phyloP scores from a whole-genome alignment of 2,113 vertebrate species.

The Melanocharis versteri region DNA sequence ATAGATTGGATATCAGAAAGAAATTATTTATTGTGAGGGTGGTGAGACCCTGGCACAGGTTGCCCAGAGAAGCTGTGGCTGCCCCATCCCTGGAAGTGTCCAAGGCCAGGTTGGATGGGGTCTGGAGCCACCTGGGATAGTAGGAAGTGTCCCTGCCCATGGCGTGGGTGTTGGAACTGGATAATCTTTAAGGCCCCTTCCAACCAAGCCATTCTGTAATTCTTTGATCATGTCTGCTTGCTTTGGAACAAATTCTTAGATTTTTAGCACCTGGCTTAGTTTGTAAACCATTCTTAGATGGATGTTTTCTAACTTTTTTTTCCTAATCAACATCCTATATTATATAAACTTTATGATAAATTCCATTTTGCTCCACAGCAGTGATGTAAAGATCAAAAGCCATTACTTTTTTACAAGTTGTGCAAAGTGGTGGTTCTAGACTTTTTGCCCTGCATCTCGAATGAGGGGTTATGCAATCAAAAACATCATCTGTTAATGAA shows the following conservation, averaged over 20 bases:
- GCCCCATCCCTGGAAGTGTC: neutral
- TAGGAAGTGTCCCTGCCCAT: neutral
- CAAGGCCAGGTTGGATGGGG: neutral
- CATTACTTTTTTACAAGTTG: neutral
- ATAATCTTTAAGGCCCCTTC: neutral
- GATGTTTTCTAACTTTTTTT: neutral
- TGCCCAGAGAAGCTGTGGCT: neutral
- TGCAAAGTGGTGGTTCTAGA: neutral
- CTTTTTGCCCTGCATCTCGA: accelerated
- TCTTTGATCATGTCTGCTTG: neutral
- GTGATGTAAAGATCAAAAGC: neutral
- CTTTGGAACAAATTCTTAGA: neutral
- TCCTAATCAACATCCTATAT: neutral
- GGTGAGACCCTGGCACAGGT: accelerated
- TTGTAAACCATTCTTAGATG: neutral
- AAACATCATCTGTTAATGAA: neutral
- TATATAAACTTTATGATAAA: neutral
- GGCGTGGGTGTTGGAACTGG: accelerated
- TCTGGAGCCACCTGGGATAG: neutral
- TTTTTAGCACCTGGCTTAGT: neutral
- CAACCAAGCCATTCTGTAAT: neutral
- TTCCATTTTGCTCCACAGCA: neutral
- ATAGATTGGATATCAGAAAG: neutral
- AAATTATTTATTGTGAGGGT: neutral
- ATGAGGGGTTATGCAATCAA: neutral